These are phyloP conservation scores for Grus americana DNA, from an alignment of 2,113 vertebrate genomes.

Conservation along the genomic window DNA sequence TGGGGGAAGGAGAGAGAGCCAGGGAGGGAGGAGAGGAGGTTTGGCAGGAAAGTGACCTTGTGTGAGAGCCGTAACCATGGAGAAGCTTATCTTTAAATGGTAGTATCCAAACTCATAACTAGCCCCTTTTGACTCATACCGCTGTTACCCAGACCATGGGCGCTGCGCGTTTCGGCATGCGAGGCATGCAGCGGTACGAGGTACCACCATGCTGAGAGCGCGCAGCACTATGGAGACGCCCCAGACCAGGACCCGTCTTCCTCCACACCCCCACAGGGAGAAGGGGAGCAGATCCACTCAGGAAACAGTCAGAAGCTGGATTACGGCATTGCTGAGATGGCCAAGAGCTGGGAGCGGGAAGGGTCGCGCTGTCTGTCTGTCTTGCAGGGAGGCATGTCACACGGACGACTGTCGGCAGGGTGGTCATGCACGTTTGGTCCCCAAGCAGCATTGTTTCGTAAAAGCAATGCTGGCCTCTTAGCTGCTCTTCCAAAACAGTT, in stretches of 20 bases:
- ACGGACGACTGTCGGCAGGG: fast-evolving
- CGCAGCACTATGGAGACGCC: not conserved
- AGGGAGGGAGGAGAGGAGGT: not conserved
- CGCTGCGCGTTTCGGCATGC: not conserved
- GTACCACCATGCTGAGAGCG: not conserved
- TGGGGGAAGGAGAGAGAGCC: not conserved
- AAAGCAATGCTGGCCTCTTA: not conserved
- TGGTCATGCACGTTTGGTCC: fast-evolving
- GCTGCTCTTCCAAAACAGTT: not conserved
- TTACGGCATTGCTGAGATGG: not conserved
- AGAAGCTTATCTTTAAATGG: conserved; percentile 53
- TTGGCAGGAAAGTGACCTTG: conserved; percentile 38
- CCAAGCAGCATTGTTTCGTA: fast-evolving
- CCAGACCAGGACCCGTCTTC: not conserved
- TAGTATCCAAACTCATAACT: conserved; percentile 24
- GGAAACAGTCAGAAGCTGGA: not conserved
- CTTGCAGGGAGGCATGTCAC: not conserved
- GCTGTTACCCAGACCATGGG: conserved; percentile 12
- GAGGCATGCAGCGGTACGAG: not conserved
- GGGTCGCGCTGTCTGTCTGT: fast-evolving
- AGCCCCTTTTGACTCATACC: not conserved
- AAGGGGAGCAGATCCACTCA: not conserved
- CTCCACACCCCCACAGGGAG: not conserved
- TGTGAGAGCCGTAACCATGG: conserved; percentile 53
- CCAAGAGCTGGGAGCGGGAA: not conserved